Conservation (phyloP, 1,140 invertebrate species). For the Rhynchophorus ferrugineus region DNA sequence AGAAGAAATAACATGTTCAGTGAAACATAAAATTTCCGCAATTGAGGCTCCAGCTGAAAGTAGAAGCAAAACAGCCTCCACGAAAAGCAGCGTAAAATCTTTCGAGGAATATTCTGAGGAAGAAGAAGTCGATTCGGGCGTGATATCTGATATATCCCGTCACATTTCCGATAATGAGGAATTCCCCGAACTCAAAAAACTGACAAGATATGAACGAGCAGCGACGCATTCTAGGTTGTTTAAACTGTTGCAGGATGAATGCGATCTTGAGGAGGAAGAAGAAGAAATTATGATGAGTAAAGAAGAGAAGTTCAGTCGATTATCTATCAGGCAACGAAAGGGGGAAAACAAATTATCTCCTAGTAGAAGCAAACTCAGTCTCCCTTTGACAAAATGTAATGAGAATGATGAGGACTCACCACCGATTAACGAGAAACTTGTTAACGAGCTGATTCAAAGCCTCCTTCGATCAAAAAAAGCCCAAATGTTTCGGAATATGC, state of each 20-base stretch:
- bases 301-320: constrained; percentile 25
- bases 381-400: constrained; percentile 31
- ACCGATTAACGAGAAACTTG: constrained; percentile 48
- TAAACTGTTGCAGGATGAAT: constrained; percentile 54
- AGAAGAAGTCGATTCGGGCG: constrained; percentile 64
- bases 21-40: constrained; percentile 37
- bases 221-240: constrained; percentile 65
- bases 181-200: constrained; percentile 47
- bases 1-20: constrained; percentile 34
- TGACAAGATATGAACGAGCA: constrained; percentile 56
- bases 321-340: constrained; percentile 23
- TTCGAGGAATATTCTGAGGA: constrained; percentile 34
- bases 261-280: constrained; percentile 38
- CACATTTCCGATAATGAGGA: constrained; percentile 61
- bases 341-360: constrained; percentile 18
- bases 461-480: constrained; percentile 47
- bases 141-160: constrained; percentile 61
- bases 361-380: constrained; percentile 39
- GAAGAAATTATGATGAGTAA: constrained; percentile 29
- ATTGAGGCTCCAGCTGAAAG: constrained; percentile 32
- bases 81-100: constrained; percentile 34
- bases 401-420: constrained; percentile 26
- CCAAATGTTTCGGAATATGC: constrained; percentile 45
- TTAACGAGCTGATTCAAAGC: constrained; percentile 51
- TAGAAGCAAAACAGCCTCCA: constrained; percentile 28